Conservation (phyloP, 2,113 vertebrate species). For the Saccopteryx leptura region DNA sequence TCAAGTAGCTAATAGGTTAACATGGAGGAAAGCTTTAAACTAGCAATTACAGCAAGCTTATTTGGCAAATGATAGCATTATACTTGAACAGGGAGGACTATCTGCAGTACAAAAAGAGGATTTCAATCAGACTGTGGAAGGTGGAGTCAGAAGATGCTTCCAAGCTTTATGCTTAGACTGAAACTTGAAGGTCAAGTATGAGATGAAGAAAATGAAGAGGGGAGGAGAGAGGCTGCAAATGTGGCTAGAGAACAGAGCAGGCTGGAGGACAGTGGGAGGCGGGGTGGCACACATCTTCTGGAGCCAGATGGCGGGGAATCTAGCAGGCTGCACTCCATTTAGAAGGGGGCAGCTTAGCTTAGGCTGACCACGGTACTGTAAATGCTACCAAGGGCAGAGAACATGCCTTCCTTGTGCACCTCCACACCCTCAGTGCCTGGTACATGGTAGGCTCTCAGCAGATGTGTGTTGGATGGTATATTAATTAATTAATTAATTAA, state of each 20-base stretch:
- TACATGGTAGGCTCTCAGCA: background rate
- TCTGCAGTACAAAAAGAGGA: background rate
- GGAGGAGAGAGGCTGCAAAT: background rate
- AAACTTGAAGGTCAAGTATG: background rate
- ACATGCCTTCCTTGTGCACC: background rate
- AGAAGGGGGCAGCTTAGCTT: background rate
- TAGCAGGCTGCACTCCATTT: background rate
- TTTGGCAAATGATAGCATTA: background rate
- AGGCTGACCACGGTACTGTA: no score
- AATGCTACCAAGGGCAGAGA: no score
- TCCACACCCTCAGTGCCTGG: background rate
- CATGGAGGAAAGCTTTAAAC: background rate
- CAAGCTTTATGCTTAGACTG: background rate
- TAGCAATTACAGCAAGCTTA: background rate
- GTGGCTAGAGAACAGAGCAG: background rate
- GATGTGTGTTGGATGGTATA: background rate
- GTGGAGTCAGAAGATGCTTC: background rate
- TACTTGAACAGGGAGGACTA: background rate
- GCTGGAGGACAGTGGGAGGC: background rate
- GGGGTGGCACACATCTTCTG: background rate
- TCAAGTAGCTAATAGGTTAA: background rate
- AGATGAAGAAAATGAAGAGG: background rate
- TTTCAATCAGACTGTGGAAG: background rate
- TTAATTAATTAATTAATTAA: slow-evolving; percentile 16
- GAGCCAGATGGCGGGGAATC: background rate